These are phyloP conservation scores for Aramus guarauna DNA, from an alignment of 2,113 vertebrate species.

Conservation along the genomic window DNA sequence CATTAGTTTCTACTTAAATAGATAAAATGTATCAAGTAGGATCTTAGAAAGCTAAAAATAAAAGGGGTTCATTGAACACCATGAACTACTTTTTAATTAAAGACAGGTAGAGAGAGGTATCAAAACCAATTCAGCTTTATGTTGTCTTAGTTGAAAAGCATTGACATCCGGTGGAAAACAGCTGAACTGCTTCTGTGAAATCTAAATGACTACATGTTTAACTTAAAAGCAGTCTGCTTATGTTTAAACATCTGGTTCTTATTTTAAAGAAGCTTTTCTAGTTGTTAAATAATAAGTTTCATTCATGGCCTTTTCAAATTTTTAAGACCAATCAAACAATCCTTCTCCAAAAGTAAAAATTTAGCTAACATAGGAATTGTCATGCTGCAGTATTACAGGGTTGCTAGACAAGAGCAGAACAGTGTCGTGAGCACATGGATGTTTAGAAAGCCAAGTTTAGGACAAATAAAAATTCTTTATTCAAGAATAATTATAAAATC, in stretches of 20 bases:
- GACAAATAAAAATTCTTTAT: neutral
- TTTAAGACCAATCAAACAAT: neutral
- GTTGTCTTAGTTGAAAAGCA: neutral
- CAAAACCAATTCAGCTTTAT: neutral
- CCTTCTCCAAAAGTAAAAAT: neutral
- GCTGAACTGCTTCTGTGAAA: neutral
- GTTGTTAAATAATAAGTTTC: neutral
- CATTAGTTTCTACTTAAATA: neutral
- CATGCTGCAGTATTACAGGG: neutral
- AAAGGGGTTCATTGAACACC: neutral
- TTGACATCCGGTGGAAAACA: neutral
- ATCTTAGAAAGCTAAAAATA: neutral
- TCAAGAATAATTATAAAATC: neutral
- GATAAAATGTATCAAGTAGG: neutral
- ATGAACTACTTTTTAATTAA: neutral
- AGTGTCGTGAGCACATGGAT: neutral
- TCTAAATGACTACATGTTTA: neutral
- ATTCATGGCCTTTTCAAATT: neutral
- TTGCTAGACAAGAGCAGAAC: neutral
- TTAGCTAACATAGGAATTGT: neutral
- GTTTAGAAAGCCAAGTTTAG: neutral
- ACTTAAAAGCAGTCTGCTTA: neutral
- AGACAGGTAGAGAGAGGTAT: neutral
- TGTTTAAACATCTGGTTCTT: neutral
- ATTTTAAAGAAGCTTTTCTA: neutral